Base-by-base conservation (phyloP, 2,797 vertebrate genomes). In the Rhadinocentrus ornatus region DNA sequence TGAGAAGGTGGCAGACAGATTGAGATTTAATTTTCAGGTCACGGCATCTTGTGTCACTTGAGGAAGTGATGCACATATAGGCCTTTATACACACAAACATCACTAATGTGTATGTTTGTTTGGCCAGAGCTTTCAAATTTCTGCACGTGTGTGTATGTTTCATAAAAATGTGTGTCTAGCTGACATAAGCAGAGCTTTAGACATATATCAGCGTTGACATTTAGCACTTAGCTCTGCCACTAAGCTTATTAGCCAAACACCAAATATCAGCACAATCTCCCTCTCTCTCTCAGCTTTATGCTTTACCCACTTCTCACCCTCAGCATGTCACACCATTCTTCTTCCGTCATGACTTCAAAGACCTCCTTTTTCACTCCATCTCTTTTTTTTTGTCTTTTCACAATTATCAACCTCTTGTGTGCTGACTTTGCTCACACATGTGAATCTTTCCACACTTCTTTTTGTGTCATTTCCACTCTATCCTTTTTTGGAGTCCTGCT, bases 1-100 rank as follows among this genome's bases (percentile, higher is more conserved):
- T 82, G 82, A 86, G 85, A 85, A 89, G 83, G 87, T 89, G 83
- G 85, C 82, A 91, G 90, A 92, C 90, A 85, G 88, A 91, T 89
- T 88, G 85, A 86, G 87, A 89, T 92, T 91, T 90, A 87, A 92
- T 90, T 92, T 92, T 92, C 92, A 92, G 91, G 91, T 91, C 92
- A 93, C 90, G 83, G 85, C 88, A 82, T 88, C 82, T 88, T 82
- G 81, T 89, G 89, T 92, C 89, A 89, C 90, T 91, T 90, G 86
- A 86, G 83, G 86, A 86, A 83, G 80, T 68, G 77, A 81, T 77
- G 79, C 85, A 87, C 88, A 76, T 41, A 72, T 66, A 74, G 46
- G 22, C 54, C 61, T 58, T 65, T 50, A 34, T 60, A 62, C 4
- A 62, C 48, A 62, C 61, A 75, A 3, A 78, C 44, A 69, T 60